Evolutionary conservation across 2,888 invertebrate species (phyloP), one percentile per base, ranked within the genome.

Genomic region (Oxystoma pomonae): DNA sequence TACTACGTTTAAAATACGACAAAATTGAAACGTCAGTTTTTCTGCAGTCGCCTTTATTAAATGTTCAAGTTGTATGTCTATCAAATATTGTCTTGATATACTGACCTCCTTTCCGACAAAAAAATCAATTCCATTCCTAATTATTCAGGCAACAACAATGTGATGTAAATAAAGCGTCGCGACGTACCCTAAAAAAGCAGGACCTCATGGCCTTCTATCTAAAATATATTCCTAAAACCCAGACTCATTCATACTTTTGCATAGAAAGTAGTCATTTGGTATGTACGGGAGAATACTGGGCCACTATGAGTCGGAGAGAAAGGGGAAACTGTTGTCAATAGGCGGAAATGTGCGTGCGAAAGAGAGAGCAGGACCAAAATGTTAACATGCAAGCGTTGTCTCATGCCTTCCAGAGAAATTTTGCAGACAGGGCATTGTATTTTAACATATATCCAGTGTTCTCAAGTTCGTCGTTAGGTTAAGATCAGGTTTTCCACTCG

Each of bases 171-270:
- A 12, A 35, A 35, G 35, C 12, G 12, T 35, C 12, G 5, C 12
- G 12, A 35, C 35, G 5, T 35, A 35, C 35, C 35, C 35, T 35
- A 35, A 35, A 35, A 35, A 35, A 3, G 35, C 35, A 35, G 35
- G 35, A 35, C 3, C 12, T 35, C 12, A 35, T 3, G 12, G 35
- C 35, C 35, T 35, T 12, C 35, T 35, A 12, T 35, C 35, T 35
- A 35, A 35, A 35, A 35, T 35, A 7, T 35, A 35, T 35, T 35
- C 35, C 12, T 3, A 3, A 35, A 35, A 3, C 35, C 3, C 35
- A 12, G 3, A 35, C 83, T 83, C 83, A 83, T 84, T 84, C 83
- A 83, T 83, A 83, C 83, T 83, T 84, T 83, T 83, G 82, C 83
- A 84, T 84, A 81, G 82, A 83, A 83, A 83, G 83, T 81, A 81